phyloP scores from a whole-genome alignment of 2,797 vertebrate species.

The Tamandua tetradactyla region DNA sequence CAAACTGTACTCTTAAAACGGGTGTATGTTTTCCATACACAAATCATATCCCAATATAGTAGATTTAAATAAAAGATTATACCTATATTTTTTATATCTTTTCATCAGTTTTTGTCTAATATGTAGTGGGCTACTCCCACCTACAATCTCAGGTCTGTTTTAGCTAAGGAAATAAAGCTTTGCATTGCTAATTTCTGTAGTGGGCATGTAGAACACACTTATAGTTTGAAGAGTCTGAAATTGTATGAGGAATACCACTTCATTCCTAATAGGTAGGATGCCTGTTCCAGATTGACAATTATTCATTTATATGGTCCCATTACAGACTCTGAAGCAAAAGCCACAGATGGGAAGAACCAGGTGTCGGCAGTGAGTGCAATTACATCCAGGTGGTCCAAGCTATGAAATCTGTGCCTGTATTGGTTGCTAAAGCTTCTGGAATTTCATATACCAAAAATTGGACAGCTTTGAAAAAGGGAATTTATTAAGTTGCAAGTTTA shows the following conservation, averaged over 20 bases:
- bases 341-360: background rate
- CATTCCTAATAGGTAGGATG: background rate
- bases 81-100: background rate
- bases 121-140: background rate
- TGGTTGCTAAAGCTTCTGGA: too few relatives aligned
- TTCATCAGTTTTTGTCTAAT: background rate
- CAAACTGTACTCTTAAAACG: background rate
- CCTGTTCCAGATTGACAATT: background rate
- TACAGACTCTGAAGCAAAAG: background rate
- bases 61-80: background rate
- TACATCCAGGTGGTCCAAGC: background rate
- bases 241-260: too few relatives aligned
- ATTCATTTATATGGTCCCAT: background rate
- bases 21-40: background rate
- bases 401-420: fast-evolving
- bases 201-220: background rate
- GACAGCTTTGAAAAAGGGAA: too few relatives aligned
- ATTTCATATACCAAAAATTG: too few relatives aligned
- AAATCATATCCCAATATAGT: background rate
- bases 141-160: background rate
- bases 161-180: background rate
- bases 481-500: too few relatives aligned
- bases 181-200: too few relatives aligned
- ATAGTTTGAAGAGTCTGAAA: background rate
- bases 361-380: fast-evolving